Percentiles rank a stretch among this genome's conserved stretches.
Conservation (phyloP, 2,797 vertebrate species). For the Sebastes iracundus region DNA sequence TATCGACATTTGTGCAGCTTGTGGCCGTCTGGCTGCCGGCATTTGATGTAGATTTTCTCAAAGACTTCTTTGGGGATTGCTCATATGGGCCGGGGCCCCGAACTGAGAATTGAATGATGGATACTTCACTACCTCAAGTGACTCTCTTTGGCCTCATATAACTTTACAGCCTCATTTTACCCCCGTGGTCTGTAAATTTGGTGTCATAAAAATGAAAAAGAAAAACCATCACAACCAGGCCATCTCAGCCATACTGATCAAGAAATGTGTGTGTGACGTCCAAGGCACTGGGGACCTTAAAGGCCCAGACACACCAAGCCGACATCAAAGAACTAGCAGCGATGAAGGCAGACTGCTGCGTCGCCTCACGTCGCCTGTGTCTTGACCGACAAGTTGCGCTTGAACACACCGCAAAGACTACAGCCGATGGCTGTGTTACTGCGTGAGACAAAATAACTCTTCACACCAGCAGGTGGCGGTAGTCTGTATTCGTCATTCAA, state of each 20-base stretch:
- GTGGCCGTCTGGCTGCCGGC: slow-evolving; percentile 54
- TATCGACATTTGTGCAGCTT: slow-evolving; percentile 59
- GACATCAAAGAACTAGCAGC: background rate
- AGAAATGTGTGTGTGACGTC: slow-evolving; percentile 55
- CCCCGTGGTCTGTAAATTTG: slow-evolving; percentile 65
- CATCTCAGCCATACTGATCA: slow-evolving; percentile 44
- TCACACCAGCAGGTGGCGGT: too few species aligned
- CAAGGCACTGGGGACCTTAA: slow-evolving; percentile 40
- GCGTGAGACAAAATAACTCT: too few species aligned
- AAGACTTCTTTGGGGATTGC: slow-evolving; percentile 56
- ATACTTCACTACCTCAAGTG: slow-evolving; percentile 45
- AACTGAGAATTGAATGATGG: slow-evolving; percentile 67
- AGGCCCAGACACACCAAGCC: background rate
- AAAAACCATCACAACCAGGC: slow-evolving; percentile 19
- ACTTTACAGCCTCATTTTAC: slow-evolving; percentile 66
- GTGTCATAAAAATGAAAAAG: slow-evolving; percentile 45
- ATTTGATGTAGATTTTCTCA: slow-evolving; percentile 70
- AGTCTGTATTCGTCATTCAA: too few species aligned
- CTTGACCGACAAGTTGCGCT: too few species aligned
- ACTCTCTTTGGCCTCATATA: slow-evolving; percentile 65
- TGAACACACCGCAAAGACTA: too few species aligned
- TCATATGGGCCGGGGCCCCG: slow-evolving; percentile 44
- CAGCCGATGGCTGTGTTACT: too few species aligned
- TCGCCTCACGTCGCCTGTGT: background rate
- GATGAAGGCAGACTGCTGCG: background rate